Percentiles rank a stretch among this genome's conserved stretches.
Evolutionary conservation across 2,113 vertebrate genomes (phyloP).

Genomic region (Tricholaema leucomelas): DNA sequence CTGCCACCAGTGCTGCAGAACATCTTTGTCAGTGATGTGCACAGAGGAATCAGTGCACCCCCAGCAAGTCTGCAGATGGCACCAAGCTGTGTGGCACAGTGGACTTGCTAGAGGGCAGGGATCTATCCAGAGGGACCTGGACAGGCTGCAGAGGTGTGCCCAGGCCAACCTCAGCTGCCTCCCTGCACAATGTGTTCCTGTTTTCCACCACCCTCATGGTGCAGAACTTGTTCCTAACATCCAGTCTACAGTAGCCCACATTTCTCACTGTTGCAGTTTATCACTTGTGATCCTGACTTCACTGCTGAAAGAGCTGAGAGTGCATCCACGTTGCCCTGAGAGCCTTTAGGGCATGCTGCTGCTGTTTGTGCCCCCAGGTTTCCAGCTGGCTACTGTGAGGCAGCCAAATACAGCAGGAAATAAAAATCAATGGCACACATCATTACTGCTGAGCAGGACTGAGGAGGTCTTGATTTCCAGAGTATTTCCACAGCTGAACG

Average conservation of each 20-base stretch:
- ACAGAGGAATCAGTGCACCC: too few species aligned
- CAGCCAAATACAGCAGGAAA: conserved; percentile 5
- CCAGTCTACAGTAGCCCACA: neutral
- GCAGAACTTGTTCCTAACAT: too few species aligned
- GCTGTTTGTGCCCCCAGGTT: neutral
- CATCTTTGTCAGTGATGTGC: too few species aligned
- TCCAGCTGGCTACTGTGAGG: neutral
- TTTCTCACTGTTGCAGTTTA: neutral
- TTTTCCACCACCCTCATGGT: too few species aligned
- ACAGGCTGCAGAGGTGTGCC: too few species aligned
- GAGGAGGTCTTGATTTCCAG: conserved; percentile 51
- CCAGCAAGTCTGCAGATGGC: too few species aligned
- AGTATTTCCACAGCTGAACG: neutral
- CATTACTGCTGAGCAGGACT: conserved; percentile 20
- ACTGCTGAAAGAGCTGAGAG: neutral
- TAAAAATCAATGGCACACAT: conserved; percentile 48
- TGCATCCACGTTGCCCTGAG: neutral
- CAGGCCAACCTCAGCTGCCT: too few species aligned
- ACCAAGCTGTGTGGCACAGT: too few species aligned
- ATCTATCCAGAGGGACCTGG: too few species aligned
- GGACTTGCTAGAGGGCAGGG: too few species aligned
- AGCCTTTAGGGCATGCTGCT: neutral
- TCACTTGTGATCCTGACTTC: neutral
- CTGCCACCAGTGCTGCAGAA: too few species aligned
- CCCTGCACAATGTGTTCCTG: too few species aligned